A percentile compares a stretch with the other conserved stretches of the same genome.
phyloP scores from a whole-genome alignment of 2,888 invertebrate genomes.

The Epirrhoe alternata region DNA sequence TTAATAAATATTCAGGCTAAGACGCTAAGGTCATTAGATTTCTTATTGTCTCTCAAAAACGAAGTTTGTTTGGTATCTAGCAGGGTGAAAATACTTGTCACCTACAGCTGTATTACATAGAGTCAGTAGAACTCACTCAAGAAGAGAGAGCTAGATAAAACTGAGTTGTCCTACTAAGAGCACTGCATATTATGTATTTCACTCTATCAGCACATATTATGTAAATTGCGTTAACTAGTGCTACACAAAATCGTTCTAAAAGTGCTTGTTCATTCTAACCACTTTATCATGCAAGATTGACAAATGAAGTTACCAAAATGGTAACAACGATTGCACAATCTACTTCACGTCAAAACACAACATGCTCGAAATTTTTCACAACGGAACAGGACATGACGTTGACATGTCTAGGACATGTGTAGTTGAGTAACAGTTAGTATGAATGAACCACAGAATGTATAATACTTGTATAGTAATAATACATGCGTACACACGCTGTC shows the following conservation, averaged over 20 bases:
- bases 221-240: not conserved
- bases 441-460: slow-evolving; percentile 15
- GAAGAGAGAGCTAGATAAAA: too few relatives aligned
- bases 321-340: slow-evolving; percentile 18
- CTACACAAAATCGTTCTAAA: not conserved
- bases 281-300: slow-evolving; percentile 9
- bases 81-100: too few relatives aligned
- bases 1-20: too few relatives aligned
- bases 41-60: too few relatives aligned
- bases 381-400: slow-evolving; percentile 45
- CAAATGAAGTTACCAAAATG: slow-evolving; percentile 14
- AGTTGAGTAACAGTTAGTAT: slow-evolving; percentile 17
- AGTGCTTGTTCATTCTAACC: not conserved
- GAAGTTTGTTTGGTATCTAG: too few relatives aligned
- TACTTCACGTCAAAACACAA: slow-evolving; percentile 18
- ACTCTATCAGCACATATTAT: not conserved
- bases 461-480: slow-evolving; percentile 3
- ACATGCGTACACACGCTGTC: slow-evolving; percentile 32
- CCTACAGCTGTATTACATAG: not conserved
- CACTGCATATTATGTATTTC: not conserved
- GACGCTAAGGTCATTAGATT: too few relatives aligned
- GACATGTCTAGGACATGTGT: slow-evolving; percentile 39
- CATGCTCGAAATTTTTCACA: slow-evolving; percentile 21
- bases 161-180: not conserved
- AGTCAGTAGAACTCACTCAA: not conserved